A percentile compares a stretch with the other conserved stretches of the same genome.
These are phyloP conservation scores for Oophaga pumilio DNA, from an alignment of 2,113 vertebrate species.

Conservation along the genomic window DNA sequence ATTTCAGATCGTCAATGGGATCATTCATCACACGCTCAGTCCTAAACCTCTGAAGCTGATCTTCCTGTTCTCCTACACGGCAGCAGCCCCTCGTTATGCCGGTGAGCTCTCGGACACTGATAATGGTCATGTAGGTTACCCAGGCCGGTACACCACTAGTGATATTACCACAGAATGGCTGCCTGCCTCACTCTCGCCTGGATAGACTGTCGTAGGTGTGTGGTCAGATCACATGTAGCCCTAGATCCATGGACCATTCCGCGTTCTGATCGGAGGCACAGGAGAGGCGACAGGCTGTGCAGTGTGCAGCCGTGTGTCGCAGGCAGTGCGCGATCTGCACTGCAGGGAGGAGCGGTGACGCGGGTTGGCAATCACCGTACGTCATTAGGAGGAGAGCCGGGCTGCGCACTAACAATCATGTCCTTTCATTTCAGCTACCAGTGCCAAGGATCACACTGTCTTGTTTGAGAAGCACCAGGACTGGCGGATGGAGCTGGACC, in stretches of 20 bases:
- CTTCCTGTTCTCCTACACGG: conserved; percentile 84
- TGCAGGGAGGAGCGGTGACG: no score
- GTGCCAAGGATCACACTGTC: conserved; percentile 69
- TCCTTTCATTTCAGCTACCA: conserved; percentile 58
- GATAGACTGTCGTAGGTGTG: no score
- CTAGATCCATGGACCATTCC: no score
- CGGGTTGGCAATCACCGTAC: no score
- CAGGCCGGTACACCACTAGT: not conserved
- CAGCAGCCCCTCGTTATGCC: conserved; percentile 66
- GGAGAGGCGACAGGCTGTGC: no score
- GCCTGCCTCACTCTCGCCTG: no score
- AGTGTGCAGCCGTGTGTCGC: no score
- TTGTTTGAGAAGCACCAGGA: conserved; percentile 82
- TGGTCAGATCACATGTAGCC: no score
- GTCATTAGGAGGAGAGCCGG: not conserved
- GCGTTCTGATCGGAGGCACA: no score
- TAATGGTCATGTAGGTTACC: not conserved
- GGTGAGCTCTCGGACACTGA: conserved; percentile 65
- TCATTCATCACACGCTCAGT: conserved; percentile 82
- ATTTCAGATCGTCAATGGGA: conserved; percentile 84
- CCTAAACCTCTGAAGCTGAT: conserved; percentile 83
- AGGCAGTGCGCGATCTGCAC: no score
- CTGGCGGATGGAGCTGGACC: conserved; percentile 81
- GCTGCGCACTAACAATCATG: not conserved
- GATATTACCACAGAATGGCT: no score